Conservation (phyloP, 2,797 vertebrate genomes). For the Lepilemur ruficaudatus region DNA sequence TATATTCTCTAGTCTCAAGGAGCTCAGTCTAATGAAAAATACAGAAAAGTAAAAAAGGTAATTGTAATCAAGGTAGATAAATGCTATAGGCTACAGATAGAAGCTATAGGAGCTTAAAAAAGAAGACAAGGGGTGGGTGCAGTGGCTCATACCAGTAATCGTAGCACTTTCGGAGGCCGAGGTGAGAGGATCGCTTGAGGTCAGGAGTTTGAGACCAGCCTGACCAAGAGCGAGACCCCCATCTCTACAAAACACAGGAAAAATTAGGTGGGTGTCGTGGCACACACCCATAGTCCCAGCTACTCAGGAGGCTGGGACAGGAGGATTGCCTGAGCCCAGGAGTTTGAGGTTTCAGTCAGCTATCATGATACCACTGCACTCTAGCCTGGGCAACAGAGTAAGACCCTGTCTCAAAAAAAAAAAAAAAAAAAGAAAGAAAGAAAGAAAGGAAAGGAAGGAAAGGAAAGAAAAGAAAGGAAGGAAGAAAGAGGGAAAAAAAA, state of each 20-base stretch:
- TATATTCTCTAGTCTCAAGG: neutral
- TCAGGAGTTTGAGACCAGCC: neutral
- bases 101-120: neutral
- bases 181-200: neutral
- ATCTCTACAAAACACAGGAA: neutral
- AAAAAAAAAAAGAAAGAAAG: neutral
- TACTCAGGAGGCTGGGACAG: neutral
- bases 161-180: neutral
- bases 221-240: neutral
- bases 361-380: neutral
- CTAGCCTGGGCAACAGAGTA: neutral
- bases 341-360: neutral
- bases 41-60: neutral
- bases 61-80: neutral
- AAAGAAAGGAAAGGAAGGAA: too few species aligned
- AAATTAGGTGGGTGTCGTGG: neutral
- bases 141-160: neutral
- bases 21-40: constrained; percentile 25
- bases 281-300: neutral
- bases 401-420: neutral
- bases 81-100: neutral
- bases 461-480: too few species aligned
- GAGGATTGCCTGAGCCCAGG: neutral
- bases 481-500: neutral
- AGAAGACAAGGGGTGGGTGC: neutral